phyloP scores from a whole-genome alignment of 2,888 invertebrate species.

The Ctenicera cuprea region DNA sequence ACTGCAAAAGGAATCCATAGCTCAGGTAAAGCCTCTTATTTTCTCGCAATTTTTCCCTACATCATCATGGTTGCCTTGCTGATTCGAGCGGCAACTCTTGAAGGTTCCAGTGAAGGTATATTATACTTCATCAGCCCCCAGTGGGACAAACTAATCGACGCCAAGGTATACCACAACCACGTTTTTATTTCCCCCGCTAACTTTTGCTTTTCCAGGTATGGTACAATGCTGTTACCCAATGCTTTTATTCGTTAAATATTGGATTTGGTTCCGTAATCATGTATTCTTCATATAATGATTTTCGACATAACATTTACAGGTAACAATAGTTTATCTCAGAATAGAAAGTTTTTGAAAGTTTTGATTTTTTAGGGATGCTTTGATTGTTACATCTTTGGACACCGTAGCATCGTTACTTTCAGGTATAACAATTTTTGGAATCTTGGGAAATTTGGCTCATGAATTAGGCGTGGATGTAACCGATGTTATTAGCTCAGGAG shows the following conservation, averaged over 20 bases:
- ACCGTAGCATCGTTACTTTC: constrained; percentile 89
- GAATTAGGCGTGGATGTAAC: constrained; percentile 79
- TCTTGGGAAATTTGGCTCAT: constrained; percentile 86
- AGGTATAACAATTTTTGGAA: constrained; percentile 88
- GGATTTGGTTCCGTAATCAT: constrained; percentile 84
- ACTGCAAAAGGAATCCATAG: constrained; percentile 85
- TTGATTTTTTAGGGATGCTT: constrained; percentile 78
- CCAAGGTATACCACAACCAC: constrained; percentile 74
- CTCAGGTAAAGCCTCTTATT: constrained; percentile 89
- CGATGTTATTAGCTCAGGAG: constrained; percentile 81
- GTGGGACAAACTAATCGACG: constrained; percentile 83
- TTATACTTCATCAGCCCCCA: constrained; percentile 87
- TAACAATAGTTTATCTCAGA: constrained; percentile 62
- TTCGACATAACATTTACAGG: constrained; percentile 82
- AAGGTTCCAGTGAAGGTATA: constrained; percentile 85
- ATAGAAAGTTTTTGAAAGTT: neutral
- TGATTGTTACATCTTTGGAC: constrained; percentile 87
- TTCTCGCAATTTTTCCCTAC: constrained; percentile 92
- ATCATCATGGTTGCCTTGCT: constrained; percentile 85
- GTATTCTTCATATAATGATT: constrained; percentile 85
- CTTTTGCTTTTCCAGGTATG: constrained; percentile 81
- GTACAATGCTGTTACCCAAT: constrained; percentile 85
- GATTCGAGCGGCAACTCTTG: constrained; percentile 79
- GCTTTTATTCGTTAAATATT: constrained; percentile 86
- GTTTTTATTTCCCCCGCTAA: neutral